These are phyloP conservation scores for Botrylloides violaceus DNA, from an alignment of 23 tunicate genomes.

Conservation along the genomic window DNA sequence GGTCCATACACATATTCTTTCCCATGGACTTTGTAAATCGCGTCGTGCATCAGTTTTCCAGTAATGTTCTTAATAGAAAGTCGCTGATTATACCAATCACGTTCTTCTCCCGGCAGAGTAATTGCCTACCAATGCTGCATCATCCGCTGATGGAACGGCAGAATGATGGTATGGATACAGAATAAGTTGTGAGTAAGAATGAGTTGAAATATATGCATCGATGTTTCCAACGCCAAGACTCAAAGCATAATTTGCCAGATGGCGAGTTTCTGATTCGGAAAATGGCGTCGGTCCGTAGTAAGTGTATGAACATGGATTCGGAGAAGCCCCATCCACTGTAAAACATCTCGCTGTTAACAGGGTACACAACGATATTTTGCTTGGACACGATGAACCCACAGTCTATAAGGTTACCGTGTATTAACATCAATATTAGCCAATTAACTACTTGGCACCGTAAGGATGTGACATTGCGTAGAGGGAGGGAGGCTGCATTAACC, in stretches of 20 bases:
- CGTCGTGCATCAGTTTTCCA: conserved; percentile 52
- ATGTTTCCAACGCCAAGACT: conserved; percentile 11
- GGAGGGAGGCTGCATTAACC: too few species aligned
- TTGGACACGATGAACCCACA: too few species aligned
- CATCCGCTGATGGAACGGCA: conserved; percentile 11
- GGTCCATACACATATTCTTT: conserved; percentile 19
- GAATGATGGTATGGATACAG: conserved; percentile 59
- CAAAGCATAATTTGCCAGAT: conserved; percentile 6
- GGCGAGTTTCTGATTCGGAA: conserved; percentile 21
- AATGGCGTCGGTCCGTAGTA: conserved; percentile 9
- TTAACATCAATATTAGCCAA: too few species aligned
- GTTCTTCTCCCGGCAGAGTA: not conserved
- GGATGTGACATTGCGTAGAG: too few species aligned
- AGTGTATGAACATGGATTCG: conserved; percentile 3
- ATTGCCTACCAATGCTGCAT: conserved; percentile 19
- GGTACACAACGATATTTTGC: too few species aligned
- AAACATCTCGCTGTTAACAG: too few species aligned
- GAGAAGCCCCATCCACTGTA: not conserved
- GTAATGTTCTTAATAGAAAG: conserved; percentile 28
- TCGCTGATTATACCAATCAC: not conserved
- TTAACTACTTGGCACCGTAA: too few species aligned
- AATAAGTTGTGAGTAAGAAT: conserved; percentile 70
- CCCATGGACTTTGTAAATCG: conserved; percentile 38
- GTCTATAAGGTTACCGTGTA: too few species aligned
- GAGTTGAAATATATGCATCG: conserved; percentile 45